phyloP scores from a whole-genome alignment of 2,888 invertebrate genomes.

The Choristoneura rosaceana region DNA sequence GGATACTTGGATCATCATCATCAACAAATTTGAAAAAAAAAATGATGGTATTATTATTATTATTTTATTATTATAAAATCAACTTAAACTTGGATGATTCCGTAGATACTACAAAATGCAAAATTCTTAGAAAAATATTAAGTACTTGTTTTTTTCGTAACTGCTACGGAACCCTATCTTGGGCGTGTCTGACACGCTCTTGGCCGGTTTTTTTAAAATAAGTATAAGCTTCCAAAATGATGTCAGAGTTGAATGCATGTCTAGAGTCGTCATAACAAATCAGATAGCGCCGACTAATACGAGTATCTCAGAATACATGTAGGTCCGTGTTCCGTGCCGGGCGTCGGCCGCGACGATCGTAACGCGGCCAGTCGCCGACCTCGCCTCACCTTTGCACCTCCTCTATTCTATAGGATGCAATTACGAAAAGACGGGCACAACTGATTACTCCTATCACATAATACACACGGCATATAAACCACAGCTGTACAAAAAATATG shows the following conservation, averaged over 20 bases:
- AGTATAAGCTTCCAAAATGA: conserved; percentile 15
- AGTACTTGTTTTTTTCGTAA: too few relatives aligned
- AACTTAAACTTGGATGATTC: too few relatives aligned
- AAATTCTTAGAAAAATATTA: too few relatives aligned
- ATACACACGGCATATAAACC: conserved; percentile 1
- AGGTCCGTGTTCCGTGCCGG: conserved; percentile 18
- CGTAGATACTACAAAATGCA: too few relatives aligned
- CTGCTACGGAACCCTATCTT: too few relatives aligned
- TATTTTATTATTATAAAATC: too few relatives aligned
- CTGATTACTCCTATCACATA: conserved; percentile 7
- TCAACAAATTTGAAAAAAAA: too few relatives aligned
- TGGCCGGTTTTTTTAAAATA: neutral
- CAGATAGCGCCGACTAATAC: neutral
- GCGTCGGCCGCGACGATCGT: conserved; percentile 26
- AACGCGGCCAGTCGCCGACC: conserved; percentile 42
- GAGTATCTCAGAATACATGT: neutral
- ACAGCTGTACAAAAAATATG: conserved; percentile 26
- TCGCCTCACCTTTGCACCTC: conserved; percentile 41
- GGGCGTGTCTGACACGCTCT: too few relatives aligned
- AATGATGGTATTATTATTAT: too few relatives aligned
- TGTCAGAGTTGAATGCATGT: conserved; percentile 29
- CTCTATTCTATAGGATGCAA: conserved; percentile 31
- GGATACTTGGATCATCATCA: too few relatives aligned
- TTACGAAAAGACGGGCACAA: conserved; percentile 24
- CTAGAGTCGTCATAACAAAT: conserved; percentile 18